Base-by-base conservation (phyloP, 1,140 invertebrate genomes). In the Lordiphosa stackelbergi region DNA sequence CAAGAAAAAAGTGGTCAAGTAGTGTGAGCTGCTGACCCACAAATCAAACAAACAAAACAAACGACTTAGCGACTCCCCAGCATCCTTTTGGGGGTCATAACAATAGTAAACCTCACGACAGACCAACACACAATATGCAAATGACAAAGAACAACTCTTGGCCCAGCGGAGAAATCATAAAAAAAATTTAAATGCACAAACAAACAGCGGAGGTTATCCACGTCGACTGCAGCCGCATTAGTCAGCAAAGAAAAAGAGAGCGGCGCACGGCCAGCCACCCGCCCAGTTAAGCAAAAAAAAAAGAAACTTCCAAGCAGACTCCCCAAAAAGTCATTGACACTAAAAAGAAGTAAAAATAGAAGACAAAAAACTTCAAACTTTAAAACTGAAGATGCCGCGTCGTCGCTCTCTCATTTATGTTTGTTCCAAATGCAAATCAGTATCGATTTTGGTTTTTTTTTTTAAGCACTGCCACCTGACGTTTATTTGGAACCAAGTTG, bases 291-390 rank as follows among this genome's bases (percentile, higher is more conserved):
- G 31, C 34, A 41, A 22, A 41, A 22, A 53, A 73, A 73, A 74
- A 77, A 77, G 73, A 77, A 77, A 77, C 73, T 72, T 69, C 58
- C 66, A 77, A 58, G 52, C 48, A 71, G 55, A 61, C 63, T 68
- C 69, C 47, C 58, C 69, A 73, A 56, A 56, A 71, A 75, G 73
- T 75, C 73, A 75, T 75, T 75, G 73, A 75, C 73, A 77, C 59
- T 49, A 71, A 75, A 75, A 73, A 47, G 53, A 52, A 64, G 31
- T 40, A 55, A 54, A 58, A 51, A 41, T 51, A 43, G n/a, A 40
- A 41, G 12, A 47, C 34, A 51, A 38, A 53, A 13, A 38, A 47
- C 12, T 45, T 66, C 62, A 53, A 48, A 62, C 52, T 66, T 69
- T 61, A 66, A 64, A 52, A 28, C 24, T 13, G n/a, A 11, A 11